Evolutionary conservation across 2,888 invertebrate species (phyloP).

Genomic region (Tenthredo notha): DNA sequence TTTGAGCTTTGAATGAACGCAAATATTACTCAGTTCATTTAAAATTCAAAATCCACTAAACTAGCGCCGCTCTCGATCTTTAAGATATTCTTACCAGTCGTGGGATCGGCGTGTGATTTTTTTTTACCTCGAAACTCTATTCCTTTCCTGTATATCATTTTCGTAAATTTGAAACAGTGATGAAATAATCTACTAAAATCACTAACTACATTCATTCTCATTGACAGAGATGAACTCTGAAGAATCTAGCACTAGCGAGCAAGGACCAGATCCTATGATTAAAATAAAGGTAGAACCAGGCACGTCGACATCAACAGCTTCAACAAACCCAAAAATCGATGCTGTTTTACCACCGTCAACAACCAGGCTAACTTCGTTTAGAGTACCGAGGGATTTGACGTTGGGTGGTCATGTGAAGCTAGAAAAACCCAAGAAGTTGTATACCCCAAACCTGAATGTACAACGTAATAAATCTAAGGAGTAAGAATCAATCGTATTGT

Average conservation of each 20-base stretch:
- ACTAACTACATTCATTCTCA: neutral
- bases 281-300: constrained; percentile 69
- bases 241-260: constrained; percentile 45
- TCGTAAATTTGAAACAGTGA: neutral
- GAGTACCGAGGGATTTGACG: constrained; percentile 74
- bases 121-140: neutral
- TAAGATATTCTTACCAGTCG: neutral
- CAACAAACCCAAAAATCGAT: constrained; percentile 69
- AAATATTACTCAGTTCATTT: neutral
- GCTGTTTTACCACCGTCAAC: constrained; percentile 65
- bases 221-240: constrained; percentile 60
- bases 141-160: neutral
- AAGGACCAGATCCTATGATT: constrained; percentile 52
- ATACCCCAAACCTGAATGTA: constrained; percentile 75
- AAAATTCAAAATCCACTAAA: neutral
- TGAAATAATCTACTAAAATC: neutral
- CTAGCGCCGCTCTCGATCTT: neutral
- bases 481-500: constrained; percentile 63
- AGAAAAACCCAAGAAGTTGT: constrained; percentile 73
- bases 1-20: neutral
- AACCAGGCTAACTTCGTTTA: constrained; percentile 73
- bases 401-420: constrained; percentile 72
- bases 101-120: neutral
- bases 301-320: constrained; percentile 58
- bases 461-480: constrained; percentile 74